Base-by-base conservation (phyloP, 2,113 vertebrate species). In the Triplophysa siluroides region DNA sequence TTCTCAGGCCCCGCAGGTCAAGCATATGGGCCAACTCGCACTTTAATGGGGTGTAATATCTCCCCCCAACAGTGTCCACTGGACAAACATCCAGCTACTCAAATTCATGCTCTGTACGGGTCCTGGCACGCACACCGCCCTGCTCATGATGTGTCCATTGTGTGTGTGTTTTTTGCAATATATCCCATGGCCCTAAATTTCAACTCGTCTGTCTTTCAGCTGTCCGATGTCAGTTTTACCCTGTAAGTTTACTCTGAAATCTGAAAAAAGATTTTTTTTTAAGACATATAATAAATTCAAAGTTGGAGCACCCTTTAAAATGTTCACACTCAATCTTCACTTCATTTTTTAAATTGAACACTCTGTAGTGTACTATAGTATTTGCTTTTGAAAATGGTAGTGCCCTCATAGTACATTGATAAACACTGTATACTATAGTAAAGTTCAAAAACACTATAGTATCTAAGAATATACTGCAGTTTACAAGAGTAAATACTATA, bases 1-100 rank as follows among this genome's bases (percentile, higher is more conserved):
- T 92, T 92, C 90, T 92, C 91, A 91, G 87, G 91, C 90, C 90
- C 91, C 88, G 88, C 81, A 86, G 89, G 89, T 91, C 90, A 87
- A 87, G 89, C 91, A 92, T 90, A 90, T 92, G 91, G 89, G 86
- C 45, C 23, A 80, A 54, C 81, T 86, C 78, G 18, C 43, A 67
- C 83, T 83, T 23, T 86, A 64, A 65, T 65, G 74, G 73, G 74
- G 62, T 65, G 61, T 77, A 65, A 64, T 77, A 24, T 65, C 62
- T 65, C 6, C 62, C 74, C 47, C 41, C 41, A 64, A 23, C 62
- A 64, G 45, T 21, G 74, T 65, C 74, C 62, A 18, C 74, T 77
- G 74, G 26, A 77, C 33, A 65, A 77, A 76, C 74, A 76, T 54
- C 26, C 74, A 76, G 19, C 74, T 64, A 18, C 61, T 76, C 74